phyloP scores from a whole-genome alignment of 2,113 vertebrate species.

The Rhabdomys dilectus region DNA sequence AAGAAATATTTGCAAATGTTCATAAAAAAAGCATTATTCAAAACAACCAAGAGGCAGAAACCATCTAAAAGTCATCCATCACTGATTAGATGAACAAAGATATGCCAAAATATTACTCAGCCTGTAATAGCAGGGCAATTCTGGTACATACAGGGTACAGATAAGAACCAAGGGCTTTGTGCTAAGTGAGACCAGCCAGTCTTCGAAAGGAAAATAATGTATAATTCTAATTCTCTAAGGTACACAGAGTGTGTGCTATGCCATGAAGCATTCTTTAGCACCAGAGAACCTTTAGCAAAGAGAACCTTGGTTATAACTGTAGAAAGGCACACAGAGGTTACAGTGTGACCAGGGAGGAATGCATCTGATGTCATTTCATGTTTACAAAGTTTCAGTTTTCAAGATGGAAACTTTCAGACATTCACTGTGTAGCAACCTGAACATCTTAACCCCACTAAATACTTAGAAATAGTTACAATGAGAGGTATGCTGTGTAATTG shows the following conservation, averaged over 20 bases:
- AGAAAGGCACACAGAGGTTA: background rate
- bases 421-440: background rate
- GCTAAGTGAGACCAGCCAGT: background rate
- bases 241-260: background rate
- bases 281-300: background rate
- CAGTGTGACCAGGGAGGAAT: background rate
- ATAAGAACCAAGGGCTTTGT: background rate
- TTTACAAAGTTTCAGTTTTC: background rate
- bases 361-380: background rate
- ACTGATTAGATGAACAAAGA: background rate
- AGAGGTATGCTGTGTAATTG: background rate
- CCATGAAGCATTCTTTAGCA: background rate
- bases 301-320: background rate
- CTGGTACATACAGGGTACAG: background rate
- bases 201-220: background rate
- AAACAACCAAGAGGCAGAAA: background rate
- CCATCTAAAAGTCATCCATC: background rate
- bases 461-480: background rate
- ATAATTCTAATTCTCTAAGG: background rate
- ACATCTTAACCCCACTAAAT: background rate
- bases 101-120: background rate
- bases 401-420: background rate
- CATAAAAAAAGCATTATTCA: background rate
- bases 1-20: background rate
- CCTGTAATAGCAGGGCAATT: background rate